Percentiles rank a stretch among this genome's conserved stretches.
Conservation (phyloP, 2,888 invertebrate species). For the Trichogramma evanescens region DNA sequence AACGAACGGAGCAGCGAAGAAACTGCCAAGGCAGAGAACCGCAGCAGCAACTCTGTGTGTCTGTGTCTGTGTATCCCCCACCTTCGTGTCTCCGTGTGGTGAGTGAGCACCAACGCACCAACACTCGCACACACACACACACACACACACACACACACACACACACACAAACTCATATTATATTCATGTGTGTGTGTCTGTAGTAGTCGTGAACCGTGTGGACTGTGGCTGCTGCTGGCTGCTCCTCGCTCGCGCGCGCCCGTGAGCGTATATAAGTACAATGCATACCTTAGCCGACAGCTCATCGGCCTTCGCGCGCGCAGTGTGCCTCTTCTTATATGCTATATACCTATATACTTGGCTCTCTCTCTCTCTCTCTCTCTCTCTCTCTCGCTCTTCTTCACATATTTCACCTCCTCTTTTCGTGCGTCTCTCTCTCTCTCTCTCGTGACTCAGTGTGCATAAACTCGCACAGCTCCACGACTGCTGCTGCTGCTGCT, state of each 20-base stretch:
- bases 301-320: constrained; percentile 4
- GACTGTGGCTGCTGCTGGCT: no score
- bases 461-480: no score
- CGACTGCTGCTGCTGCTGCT: no score
- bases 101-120: no score
- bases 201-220: no score
- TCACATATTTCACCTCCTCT: constrained; percentile 7
- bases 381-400: constrained; percentile 10
- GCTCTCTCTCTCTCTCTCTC: constrained; percentile 16
- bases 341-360: constrained; percentile 9
- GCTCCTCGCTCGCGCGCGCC: no score
- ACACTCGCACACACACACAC: no score
- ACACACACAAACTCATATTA: no score
- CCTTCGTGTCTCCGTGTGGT: no score
- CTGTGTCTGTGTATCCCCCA: neutral
- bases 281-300: constrained; percentile 27
- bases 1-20: neutral
- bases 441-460: neutral
- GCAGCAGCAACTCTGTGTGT: constrained; percentile 1
- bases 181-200: no score
- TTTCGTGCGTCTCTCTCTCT: constrained; percentile 1
- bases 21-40: constrained; percentile 1
- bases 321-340: neutral
- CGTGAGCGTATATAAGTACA: constrained; percentile 22
- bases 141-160: no score